These are phyloP conservation scores for Eulemur rubriventer DNA, from an alignment of 2,797 vertebrate genomes.

Conservation along the genomic window DNA sequence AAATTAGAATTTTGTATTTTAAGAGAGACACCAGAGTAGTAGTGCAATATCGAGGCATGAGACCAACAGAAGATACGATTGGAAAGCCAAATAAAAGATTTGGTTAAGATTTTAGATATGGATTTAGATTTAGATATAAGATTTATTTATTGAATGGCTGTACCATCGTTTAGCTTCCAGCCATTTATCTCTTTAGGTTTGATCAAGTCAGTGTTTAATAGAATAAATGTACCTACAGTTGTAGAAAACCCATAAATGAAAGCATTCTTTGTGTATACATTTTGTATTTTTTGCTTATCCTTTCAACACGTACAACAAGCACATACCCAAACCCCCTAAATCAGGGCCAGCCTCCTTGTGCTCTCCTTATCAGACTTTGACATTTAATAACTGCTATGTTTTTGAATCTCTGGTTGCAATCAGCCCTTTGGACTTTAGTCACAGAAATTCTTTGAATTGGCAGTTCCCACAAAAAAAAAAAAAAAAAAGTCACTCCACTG, in stretches of 20 bases:
- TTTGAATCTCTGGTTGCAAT: slow-evolving; percentile 40
- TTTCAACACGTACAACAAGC: background rate
- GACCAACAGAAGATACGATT: background rate
- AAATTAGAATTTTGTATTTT: background rate
- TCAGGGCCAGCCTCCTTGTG: background rate
- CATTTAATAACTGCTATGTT: background rate
- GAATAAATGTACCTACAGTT: background rate
- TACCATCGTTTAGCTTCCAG: background rate
- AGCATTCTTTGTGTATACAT: background rate
- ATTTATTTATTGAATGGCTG: background rate
- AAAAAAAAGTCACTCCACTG: background rate
- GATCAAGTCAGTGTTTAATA: background rate
- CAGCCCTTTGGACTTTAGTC: background rate
- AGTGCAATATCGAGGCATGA: background rate
- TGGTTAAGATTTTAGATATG: background rate
- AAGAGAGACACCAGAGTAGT: background rate
- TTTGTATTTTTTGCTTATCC: background rate
- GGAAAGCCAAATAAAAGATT: background rate
- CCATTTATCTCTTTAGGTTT: background rate
- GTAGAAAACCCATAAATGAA: background rate
- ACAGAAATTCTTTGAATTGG: slow-evolving; percentile 35
- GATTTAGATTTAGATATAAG: too few species aligned
- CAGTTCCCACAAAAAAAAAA: background rate
- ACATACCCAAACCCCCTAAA: background rate
- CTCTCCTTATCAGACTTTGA: background rate